Evolutionary conservation across 2,797 vertebrate genomes (phyloP).

Genomic region (Eulemur coronatus): DNA sequence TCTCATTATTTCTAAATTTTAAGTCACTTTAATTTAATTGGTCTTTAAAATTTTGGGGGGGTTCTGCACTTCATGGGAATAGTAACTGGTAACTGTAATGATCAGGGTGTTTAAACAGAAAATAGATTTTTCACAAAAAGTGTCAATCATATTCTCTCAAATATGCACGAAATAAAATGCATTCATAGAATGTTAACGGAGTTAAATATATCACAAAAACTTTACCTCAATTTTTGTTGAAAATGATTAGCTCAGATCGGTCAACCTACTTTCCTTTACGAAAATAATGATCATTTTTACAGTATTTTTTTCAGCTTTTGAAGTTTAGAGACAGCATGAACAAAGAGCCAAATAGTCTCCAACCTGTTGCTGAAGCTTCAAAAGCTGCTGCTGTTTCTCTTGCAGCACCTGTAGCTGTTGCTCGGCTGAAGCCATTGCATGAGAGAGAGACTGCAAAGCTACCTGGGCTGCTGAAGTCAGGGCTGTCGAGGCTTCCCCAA

Average conservation of each 20-base stretch:
- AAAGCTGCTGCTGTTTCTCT: slow-evolving; percentile 99
- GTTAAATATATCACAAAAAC: slow-evolving; percentile 51
- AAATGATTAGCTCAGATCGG: slow-evolving; percentile 59
- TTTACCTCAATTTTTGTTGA: slow-evolving; percentile 75
- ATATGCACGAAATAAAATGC: background rate
- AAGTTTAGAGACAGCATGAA: slow-evolving; percentile 87
- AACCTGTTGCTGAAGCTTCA: slow-evolving; percentile 99
- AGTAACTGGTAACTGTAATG: background rate
- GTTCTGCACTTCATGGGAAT: background rate
- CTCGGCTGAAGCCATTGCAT: slow-evolving; percentile 99
- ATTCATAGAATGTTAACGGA: background rate
- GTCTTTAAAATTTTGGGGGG: background rate
- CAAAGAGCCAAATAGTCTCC: slow-evolving; percentile 87
- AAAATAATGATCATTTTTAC: slow-evolving; percentile 64
- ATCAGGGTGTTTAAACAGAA: background rate
- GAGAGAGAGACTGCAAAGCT: slow-evolving; percentile 99
- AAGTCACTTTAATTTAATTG: background rate
- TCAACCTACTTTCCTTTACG: slow-evolving; percentile 67
- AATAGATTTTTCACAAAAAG: background rate
- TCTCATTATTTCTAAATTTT: background rate
- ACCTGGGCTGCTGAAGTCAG: slow-evolving; percentile 99
- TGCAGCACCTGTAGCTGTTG: slow-evolving; percentile 99
- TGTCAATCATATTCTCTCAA: background rate
- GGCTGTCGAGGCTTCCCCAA: slow-evolving; percentile 97
- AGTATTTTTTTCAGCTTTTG: slow-evolving; percentile 84